phyloP scores from a whole-genome alignment of 2,888 invertebrate species.

The Craniophora ligustri region DNA sequence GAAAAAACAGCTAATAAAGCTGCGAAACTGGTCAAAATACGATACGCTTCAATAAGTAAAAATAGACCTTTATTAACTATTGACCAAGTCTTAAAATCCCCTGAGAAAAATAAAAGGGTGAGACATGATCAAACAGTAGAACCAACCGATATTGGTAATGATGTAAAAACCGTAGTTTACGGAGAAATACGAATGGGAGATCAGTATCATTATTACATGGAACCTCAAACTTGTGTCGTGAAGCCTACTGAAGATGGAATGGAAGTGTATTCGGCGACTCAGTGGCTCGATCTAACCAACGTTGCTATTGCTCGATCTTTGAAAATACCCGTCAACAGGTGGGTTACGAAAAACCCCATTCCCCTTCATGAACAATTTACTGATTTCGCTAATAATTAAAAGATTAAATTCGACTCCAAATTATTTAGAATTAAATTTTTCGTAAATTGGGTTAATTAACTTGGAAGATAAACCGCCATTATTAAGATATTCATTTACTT shows the following conservation, averaged over 20 bases:
- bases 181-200: constrained; percentile 87
- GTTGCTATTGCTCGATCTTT: constrained; percentile 84
- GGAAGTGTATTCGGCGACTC: constrained; percentile 89
- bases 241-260: constrained; percentile 91
- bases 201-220: constrained; percentile 93
- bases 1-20: constrained; percentile 87
- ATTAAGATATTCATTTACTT: not conserved
- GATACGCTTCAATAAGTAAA: constrained; percentile 78
- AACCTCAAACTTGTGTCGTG: constrained; percentile 90
- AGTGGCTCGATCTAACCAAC: constrained; percentile 89
- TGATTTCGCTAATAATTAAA: no score
- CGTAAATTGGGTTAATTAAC: not conserved
- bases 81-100: constrained; percentile 60
- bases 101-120: constrained; percentile 54
- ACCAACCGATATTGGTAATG: constrained; percentile 68
- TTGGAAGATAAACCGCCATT: not conserved
- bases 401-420: not conserved
- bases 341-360: constrained; percentile 36
- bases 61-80: constrained; percentile 63
- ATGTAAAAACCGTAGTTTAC: constrained; percentile 77
- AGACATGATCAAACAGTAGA: constrained; percentile 47
- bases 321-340: constrained; percentile 89
- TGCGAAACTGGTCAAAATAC: constrained; percentile 86
- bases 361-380: no score
- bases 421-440: not conserved